Evolutionary conservation across 2,888 invertebrate species (phyloP).

Genomic region (Liposcelis brunnea): DNA sequence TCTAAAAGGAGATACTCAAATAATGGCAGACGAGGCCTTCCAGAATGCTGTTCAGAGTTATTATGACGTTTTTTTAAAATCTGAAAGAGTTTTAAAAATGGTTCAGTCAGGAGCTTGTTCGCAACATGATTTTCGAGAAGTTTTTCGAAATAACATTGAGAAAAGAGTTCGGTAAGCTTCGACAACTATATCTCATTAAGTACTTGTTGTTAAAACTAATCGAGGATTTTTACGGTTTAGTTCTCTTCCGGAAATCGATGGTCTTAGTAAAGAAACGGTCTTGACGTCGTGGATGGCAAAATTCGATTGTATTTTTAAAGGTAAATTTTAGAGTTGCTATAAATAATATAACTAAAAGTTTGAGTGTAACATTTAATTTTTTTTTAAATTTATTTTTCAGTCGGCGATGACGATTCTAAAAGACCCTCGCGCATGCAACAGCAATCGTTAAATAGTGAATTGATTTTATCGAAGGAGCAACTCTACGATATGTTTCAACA

Average conservation of each 20-base stretch:
- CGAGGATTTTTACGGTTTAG: conserved; percentile 29
- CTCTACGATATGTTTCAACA: conserved; percentile 99
- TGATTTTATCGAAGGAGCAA: conserved; percentile 95
- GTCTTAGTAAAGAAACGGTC: conserved; percentile 96
- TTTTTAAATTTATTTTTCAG: conserved; percentile 20
- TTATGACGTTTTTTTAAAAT: conserved; percentile 89
- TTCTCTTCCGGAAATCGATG: conserved; percentile 97
- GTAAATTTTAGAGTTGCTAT: conserved; percentile 28
- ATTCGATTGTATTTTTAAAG: conserved; percentile 96
- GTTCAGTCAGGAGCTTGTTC: conserved; percentile 96
- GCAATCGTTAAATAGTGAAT: conserved; percentile 78
- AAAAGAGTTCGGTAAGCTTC: conserved; percentile 70
- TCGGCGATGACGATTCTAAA: conserved; percentile 75
- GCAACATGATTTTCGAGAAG: conserved; percentile 96
- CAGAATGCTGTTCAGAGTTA: conserved; percentile 96
- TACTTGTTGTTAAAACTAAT: neutral
- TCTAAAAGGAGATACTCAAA: conserved; percentile 96
- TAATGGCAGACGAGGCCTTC: conserved; percentile 94
- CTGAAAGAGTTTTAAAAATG: conserved; percentile 90
- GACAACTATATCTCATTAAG: too few species aligned
- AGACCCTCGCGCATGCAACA: conserved; percentile 74
- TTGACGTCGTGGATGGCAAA: conserved; percentile 98
- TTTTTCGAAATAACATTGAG: conserved; percentile 95
- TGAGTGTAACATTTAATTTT: neutral
- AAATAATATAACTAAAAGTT: conserved; percentile 1